Percentiles rank a stretch among this genome's conserved stretches.
Evolutionary conservation across 1,140 invertebrate species (phyloP).

Genomic region (Papilio dardanus): DNA sequence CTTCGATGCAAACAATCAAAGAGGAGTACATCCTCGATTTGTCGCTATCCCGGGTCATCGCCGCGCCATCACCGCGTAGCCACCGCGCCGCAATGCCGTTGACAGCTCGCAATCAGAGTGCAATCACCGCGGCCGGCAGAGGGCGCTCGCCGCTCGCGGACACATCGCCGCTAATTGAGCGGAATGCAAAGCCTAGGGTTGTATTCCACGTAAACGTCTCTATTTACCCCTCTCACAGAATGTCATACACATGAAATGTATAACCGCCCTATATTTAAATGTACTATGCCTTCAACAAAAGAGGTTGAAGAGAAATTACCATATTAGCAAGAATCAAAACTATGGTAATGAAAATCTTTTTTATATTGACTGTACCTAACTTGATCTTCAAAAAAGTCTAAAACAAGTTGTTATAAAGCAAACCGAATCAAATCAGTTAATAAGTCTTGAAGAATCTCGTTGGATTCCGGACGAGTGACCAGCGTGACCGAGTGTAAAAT

Average conservation of each 20-base stretch:
- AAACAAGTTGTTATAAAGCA: neutral
- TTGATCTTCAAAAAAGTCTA: no score
- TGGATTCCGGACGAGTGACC: neutral
- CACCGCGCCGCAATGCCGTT: slow-evolving; percentile 19
- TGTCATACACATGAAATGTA: neutral
- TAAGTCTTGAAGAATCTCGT: slow-evolving; percentile 34
- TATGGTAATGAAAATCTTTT: neutral
- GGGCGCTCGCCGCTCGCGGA: slow-evolving; percentile 50
- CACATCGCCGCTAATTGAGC: slow-evolving; percentile 64
- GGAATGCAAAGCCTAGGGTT: slow-evolving; percentile 56
- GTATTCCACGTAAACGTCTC: slow-evolving; percentile 37
- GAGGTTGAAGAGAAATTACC: no score
- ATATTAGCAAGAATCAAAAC: no score
- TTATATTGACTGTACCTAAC: no score
- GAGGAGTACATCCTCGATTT: slow-evolving; percentile 37
- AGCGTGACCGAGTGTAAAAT: slow-evolving; percentile 42
- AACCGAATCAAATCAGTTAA: slow-evolving; percentile 12
- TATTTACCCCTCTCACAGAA: neutral
- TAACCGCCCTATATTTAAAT: neutral
- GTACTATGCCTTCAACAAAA: neutral
- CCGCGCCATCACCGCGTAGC: slow-evolving; percentile 14
- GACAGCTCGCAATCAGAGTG: slow-evolving; percentile 53
- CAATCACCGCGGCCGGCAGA: slow-evolving; percentile 69
- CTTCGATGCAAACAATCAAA: slow-evolving; percentile 28
- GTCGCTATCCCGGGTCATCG: slow-evolving; percentile 9